Percentiles rank a stretch among this genome's conserved stretches.
phyloP scores from a whole-genome alignment of 2,113 vertebrate genomes.

The Psittacara wagleri region DNA sequence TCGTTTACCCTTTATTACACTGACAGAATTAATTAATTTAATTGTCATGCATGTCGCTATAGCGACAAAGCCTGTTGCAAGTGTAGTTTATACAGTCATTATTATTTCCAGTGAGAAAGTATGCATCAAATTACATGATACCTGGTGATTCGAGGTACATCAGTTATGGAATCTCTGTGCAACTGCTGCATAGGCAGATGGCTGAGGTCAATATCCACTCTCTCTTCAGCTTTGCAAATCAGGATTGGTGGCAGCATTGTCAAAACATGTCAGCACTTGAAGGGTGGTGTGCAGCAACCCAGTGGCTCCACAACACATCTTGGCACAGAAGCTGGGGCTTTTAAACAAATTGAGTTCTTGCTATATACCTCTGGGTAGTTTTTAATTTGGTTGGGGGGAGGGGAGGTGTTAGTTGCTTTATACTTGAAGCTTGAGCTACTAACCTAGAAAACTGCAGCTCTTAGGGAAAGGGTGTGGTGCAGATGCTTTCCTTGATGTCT shows the following conservation, averaged over 20 bases:
- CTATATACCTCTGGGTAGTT: not conserved
- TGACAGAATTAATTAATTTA: not conserved
- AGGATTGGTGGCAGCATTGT: not conserved
- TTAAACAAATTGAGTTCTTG: not conserved
- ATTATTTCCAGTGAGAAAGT: not conserved
- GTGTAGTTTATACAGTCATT: not conserved
- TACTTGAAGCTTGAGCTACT: not conserved
- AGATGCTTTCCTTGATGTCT: not conserved
- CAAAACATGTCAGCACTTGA: conserved; percentile 7
- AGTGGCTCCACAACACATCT: not conserved
- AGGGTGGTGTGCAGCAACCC: not conserved
- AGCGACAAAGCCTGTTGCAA: not conserved
- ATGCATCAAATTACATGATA: not conserved
- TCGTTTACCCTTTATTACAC: not conserved
- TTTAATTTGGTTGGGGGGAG: not conserved
- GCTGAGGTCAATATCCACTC: not conserved
- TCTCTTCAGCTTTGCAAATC: not conserved
- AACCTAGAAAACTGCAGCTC: not conserved
- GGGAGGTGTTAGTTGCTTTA: not conserved
- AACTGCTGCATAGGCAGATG: not conserved
- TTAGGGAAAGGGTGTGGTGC: not conserved
- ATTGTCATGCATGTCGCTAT: not conserved
- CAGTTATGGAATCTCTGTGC: not conserved
- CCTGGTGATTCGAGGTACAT: not conserved
- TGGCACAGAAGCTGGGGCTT: not conserved